A percentile compares a stretch with the other conserved stretches of the same genome.
phyloP scores from a whole-genome alignment of 2,888 invertebrate genomes.

The Brachypalpus laphriformis region DNA sequence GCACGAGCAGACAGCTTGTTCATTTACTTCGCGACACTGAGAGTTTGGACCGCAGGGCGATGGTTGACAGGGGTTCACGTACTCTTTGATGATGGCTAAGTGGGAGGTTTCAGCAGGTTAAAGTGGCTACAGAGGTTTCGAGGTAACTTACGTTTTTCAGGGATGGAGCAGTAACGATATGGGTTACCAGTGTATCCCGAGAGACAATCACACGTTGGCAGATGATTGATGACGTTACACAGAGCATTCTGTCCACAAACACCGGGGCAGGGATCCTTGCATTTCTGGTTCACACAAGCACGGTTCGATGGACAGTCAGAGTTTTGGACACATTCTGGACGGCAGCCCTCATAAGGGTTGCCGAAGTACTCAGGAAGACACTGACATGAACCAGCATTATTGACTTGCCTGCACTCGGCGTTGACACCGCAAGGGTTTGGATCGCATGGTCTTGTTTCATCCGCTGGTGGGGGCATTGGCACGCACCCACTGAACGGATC shows the following conservation, averaged over 20 bases:
- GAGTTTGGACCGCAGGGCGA: constrained; percentile 88
- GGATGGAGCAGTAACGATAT: constrained; percentile 86
- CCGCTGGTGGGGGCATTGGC: constrained; percentile 78
- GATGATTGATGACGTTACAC: constrained; percentile 89
- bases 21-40: constrained; percentile 85
- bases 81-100: constrained; percentile 79
- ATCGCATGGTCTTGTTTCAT: constrained; percentile 83
- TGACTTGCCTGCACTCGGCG: constrained; percentile 87
- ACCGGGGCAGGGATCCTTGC: constrained; percentile 91
- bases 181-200: constrained; percentile 91
- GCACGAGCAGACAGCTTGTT: constrained; percentile 86
- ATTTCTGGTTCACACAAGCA: constrained; percentile 89
- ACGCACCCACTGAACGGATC: constrained; percentile 86
- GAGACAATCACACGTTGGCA: constrained; percentile 88
- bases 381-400: constrained; percentile 87
- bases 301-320: constrained; percentile 89
- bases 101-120: background rate
- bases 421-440: constrained; percentile 88
- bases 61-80: constrained; percentile 85
- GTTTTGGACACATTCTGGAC: constrained; percentile 91
- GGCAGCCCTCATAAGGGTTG: constrained; percentile 88
- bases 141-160: constrained; percentile 84
- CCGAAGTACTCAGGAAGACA: constrained; percentile 87
- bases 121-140: background rate
- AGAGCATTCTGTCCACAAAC: constrained; percentile 89